A percentile compares a stretch with the other conserved stretches of the same genome.
These are phyloP conservation scores for Scaptomyza tumidula DNA, from an alignment of 2,888 invertebrate species.

Conservation along the genomic window DNA sequence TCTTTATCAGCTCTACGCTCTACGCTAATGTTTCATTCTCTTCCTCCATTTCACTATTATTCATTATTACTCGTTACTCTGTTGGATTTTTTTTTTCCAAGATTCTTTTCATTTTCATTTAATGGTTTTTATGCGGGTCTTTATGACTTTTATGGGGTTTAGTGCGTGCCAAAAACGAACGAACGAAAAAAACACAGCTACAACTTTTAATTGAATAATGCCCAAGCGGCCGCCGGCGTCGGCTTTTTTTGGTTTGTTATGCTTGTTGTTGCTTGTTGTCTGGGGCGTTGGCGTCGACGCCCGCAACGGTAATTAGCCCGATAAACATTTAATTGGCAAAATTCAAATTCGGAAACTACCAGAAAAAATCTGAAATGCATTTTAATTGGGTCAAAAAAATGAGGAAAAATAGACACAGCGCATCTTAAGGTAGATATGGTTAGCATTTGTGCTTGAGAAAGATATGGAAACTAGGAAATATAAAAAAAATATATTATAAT, in stretches of 20 bases:
- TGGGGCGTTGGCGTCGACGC: constrained; percentile 68
- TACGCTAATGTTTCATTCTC: constrained; percentile 8
- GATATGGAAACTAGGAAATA: background rate
- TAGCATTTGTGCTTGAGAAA: background rate
- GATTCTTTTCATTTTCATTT: constrained; percentile 83
- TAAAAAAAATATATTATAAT: background rate
- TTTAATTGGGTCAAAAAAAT: constrained; percentile 64
- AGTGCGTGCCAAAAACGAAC: constrained; percentile 84
- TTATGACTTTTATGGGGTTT: constrained; percentile 84
- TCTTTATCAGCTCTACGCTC: constrained; percentile 30
- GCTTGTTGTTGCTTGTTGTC: constrained; percentile 31
- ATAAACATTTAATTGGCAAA: constrained; percentile 78
- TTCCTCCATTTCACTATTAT: constrained; percentile 39
- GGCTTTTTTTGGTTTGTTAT: constrained; percentile 42
- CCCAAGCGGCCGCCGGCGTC: constrained; percentile 56
- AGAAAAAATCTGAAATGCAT: constrained; percentile 61
- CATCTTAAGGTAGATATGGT: constrained; percentile 1
- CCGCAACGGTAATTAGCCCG: constrained; percentile 69
- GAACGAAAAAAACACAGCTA: constrained; percentile 4
- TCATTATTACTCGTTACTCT: constrained; percentile 59
- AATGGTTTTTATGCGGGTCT: constrained; percentile 83
- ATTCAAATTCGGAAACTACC: constrained; percentile 69
- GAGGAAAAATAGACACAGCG: constrained; percentile 3
- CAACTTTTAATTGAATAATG: constrained; percentile 84
- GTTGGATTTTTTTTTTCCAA: constrained; percentile 58